phyloP scores from a whole-genome alignment of 2,113 vertebrate species.

The Mungos mungo region DNA sequence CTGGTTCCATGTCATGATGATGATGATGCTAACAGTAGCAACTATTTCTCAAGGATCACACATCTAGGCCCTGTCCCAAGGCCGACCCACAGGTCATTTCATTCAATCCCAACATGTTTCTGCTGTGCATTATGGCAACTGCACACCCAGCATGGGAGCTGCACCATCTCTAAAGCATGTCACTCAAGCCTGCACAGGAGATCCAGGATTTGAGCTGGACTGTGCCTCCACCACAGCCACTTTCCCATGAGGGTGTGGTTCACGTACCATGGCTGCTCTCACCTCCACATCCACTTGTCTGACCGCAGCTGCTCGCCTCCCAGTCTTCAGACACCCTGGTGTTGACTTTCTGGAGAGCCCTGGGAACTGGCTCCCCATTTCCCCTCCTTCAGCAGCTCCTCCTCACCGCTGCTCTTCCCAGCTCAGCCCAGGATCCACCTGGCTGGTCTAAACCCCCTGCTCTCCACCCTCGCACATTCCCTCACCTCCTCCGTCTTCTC shows the following conservation, averaged over 20 bases:
- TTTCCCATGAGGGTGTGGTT: not conserved
- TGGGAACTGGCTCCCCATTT: no score
- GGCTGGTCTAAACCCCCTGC: not conserved
- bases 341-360: not conserved
- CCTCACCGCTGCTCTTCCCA: not conserved
- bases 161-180: fast-evolving
- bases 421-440: not conserved
- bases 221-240: not conserved
- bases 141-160: not conserved
- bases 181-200: not conserved
- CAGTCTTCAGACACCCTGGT: not conserved
- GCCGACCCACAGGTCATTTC: fast-evolving
- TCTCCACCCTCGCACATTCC: not conserved
- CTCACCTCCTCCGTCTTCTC: not conserved
- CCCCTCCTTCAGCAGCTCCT: not conserved
- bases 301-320: not conserved
- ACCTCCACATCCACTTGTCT: not conserved
- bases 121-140: not conserved
- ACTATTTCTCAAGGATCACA: not conserved
- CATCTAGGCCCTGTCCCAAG: not conserved
- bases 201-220: fast-evolving
- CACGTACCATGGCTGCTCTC: not conserved
- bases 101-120: fast-evolving
- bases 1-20: not conserved
- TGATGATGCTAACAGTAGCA: not conserved